These are phyloP conservation scores for Sebastes oblongus DNA, from an alignment of 2,797 vertebrate species.

Conservation along the genomic window DNA sequence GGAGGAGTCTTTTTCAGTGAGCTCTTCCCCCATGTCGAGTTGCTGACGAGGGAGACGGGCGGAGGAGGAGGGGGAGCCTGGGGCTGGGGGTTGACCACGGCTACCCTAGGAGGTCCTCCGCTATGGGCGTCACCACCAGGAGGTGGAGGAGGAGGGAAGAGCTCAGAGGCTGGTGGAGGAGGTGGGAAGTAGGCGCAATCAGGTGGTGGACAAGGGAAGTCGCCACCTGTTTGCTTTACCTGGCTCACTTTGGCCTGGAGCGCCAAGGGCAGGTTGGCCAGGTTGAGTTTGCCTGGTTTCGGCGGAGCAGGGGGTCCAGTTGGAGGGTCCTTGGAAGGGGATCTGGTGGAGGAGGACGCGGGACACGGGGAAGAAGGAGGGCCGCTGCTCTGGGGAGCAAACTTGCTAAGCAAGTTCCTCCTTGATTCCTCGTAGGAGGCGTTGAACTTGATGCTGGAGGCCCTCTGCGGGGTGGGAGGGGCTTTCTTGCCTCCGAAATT, in stretches of 20 bases:
- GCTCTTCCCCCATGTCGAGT: constrained; percentile 87
- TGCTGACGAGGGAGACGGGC: constrained; percentile 67
- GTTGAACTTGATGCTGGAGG: constrained; percentile 88
- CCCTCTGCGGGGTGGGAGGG: constrained; percentile 91
- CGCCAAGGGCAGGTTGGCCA: constrained; percentile 85
- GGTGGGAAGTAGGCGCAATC: constrained; percentile 89
- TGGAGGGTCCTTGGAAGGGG: constrained; percentile 84
- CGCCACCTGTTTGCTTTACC: constrained; percentile 78
- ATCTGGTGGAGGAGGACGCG: constrained; percentile 76
- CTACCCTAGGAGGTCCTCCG: constrained; percentile 85
- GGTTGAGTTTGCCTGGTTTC: constrained; percentile 94
- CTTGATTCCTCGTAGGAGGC: constrained; percentile 88
- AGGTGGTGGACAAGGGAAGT: constrained; percentile 89
- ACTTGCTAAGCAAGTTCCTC: constrained; percentile 91
- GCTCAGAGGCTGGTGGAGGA: constrained; percentile 88
- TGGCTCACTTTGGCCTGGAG: constrained; percentile 85
- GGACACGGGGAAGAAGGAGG: constrained; percentile 42
- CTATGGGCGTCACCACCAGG: constrained; percentile 79
- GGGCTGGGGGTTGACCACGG: constrained; percentile 93
- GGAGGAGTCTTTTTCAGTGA: constrained; percentile 91
- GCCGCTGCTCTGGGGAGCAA: constrained; percentile 76
- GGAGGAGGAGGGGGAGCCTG: constrained; percentile 86
- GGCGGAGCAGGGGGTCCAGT: constrained; percentile 86
- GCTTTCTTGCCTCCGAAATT: constrained; percentile 87
- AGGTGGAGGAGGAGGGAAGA: constrained; percentile 90